Evolutionary conservation across 2,797 vertebrate genomes (phyloP).

Genomic region (Lepus townsendii): DNA sequence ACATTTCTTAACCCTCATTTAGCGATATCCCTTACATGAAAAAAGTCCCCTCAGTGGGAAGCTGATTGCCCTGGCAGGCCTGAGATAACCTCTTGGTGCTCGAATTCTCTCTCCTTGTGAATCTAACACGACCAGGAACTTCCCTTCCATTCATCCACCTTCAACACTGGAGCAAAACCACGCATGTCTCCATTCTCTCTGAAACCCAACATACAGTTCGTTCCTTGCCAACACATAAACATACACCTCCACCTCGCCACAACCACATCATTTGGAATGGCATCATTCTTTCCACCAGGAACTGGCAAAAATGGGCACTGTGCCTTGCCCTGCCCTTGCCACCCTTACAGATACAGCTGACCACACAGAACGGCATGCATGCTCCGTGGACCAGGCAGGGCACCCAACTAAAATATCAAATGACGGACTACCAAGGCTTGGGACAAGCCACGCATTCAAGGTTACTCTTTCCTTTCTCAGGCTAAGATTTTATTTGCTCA

Average conservation of each 20-base stretch:
- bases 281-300: neutral
- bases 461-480: neutral
- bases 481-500: neutral
- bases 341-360: neutral
- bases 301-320: neutral
- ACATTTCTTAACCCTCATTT: neutral
- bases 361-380: neutral
- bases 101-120: neutral
- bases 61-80: neutral
- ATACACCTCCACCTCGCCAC: rapidly evolving
- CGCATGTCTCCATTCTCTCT: neutral
- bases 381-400: rapidly evolving
- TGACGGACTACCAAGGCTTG: neutral
- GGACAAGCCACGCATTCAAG: neutral
- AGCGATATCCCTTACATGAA: neutral
- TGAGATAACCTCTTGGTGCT: neutral
- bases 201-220: neutral
- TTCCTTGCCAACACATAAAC: neutral
- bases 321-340: no score
- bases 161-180: neutral
- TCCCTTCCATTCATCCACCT: neutral
- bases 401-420: neutral
- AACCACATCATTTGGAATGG: neutral
- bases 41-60: neutral
- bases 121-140: neutral